These are phyloP conservation scores for Amphimedon queenslandica DNA, from an alignment of 37 sponge, comb jelly and placozoan genomes.

Conservation along the genomic window DNA sequence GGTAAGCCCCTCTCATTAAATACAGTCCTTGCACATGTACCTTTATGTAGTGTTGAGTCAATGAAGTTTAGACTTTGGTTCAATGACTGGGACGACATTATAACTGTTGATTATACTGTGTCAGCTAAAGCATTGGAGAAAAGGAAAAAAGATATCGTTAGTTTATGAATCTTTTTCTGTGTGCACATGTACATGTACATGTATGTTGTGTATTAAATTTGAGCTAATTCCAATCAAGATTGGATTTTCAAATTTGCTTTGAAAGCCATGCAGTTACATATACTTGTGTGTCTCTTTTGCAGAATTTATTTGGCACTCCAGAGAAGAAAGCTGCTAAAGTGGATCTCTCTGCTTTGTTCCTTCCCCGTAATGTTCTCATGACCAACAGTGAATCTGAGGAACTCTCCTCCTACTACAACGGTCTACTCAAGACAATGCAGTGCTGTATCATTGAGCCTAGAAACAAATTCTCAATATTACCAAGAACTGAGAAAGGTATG, in stretches of 20 bases:
- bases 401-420: slow-evolving; percentile 15
- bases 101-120: slow-evolving; percentile 76
- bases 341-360: slow-evolving; percentile 83
- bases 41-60: slow-evolving; percentile 54
- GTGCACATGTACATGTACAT: too few relatives aligned
- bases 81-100: slow-evolving; percentile 82
- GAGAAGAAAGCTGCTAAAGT: slow-evolving; percentile 70
- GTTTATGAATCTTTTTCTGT: too few relatives aligned
- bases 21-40: background rate
- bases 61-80: slow-evolving; percentile 69
- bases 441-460: slow-evolving; percentile 84
- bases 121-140: slow-evolving; percentile 44
- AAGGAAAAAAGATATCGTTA: slow-evolving; percentile 18
- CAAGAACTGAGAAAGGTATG: slow-evolving; percentile 74
- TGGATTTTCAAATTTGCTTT: too few relatives aligned
- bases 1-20: slow-evolving; percentile 32
- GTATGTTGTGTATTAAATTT: too few relatives aligned
- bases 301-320: background rate
- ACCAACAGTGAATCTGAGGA: slow-evolving; percentile 69
- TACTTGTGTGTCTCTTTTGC: slow-evolving; percentile 6
- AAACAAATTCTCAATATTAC: slow-evolving; percentile 82
- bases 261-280: too few relatives aligned
- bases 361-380: slow-evolving; percentile 61
- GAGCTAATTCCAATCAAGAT: too few relatives aligned
- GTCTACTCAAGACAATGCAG: slow-evolving; percentile 58